Base-by-base conservation (phyloP, 1,140 invertebrate genomes). In the Ladona fulva region DNA sequence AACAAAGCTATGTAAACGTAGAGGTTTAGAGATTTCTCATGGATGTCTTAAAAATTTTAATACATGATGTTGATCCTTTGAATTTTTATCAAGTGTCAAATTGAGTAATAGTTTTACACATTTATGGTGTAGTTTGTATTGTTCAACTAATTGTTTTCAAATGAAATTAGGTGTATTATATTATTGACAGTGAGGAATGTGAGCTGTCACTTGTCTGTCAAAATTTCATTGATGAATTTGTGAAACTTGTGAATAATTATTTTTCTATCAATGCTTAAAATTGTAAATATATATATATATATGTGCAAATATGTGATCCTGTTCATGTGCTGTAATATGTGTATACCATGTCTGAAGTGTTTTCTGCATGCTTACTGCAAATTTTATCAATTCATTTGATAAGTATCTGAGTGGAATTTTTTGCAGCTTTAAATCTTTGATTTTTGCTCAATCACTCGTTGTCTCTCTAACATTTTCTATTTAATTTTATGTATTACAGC, bases 211-310 rank as follows among this genome's bases (percentile, higher is more conserved):
- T 22, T 66, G 29, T 37, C 29, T 66, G 52, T 16, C 52, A 66
- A 66, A 16, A 66, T 66, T 66, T 66, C 52, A 66, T 19, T 66
- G 52, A 66, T 66, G 52, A 22, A 22, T 66, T 66, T 66, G 52
- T 66, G n/a, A 66, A 22, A 66, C n/a, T 16, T 66, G 52, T 66
- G 52, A 66, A 66, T 66, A 66, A 66, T 66, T 66, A 66, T 66
- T 66, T 66, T 66, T 66, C 52, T 66, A 66, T 66, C 52, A 66
- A 66, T 66, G 52, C 52, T 66, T 66, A 6, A 66, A 66, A 66
- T 16, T 66, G 29, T 37, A 37, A 37, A 37, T 37, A 37, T 66
- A 22, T 66, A 52, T 11, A 52, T 52, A 66, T 66, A 16, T 19
- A 66, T 66, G 52, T 66, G 52, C 52, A 66, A 66, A 66, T 19